phyloP scores from a whole-genome alignment of 2,888 invertebrate genomes.

The Lepidocyrtoides sp. region DNA sequence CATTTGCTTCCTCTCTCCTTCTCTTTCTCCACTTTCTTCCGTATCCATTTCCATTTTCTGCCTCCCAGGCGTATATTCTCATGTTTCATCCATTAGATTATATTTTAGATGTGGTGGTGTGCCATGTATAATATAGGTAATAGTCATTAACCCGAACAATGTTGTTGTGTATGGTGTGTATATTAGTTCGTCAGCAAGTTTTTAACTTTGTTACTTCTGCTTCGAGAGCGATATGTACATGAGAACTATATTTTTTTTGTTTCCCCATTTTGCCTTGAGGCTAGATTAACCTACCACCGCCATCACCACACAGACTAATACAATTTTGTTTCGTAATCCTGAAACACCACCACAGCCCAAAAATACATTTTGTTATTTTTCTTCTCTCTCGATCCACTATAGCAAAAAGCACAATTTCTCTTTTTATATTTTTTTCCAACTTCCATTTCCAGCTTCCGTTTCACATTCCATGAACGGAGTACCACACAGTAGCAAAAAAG shows the following conservation, averaged over 20 bases:
- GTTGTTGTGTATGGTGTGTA: not conserved
- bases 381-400: slow-evolving; percentile 8
- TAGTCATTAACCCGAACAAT: slow-evolving; percentile 1
- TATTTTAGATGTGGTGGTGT: not conserved
- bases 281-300: not conserved
- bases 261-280: not conserved
- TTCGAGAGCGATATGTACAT: not conserved
- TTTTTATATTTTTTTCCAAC: not conserved
- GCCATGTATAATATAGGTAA: no score
- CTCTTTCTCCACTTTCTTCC: not conserved
- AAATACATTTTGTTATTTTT: not conserved
- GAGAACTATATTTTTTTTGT: not conserved
- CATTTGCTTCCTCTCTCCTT: not conserved
- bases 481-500: not conserved
- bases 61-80: not conserved
- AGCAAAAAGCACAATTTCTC: not conserved
- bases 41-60: not conserved
- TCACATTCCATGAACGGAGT: slow-evolving; percentile 5
- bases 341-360: not conserved
- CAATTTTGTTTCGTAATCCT: slow-evolving; percentile 2
- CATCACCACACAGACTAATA: not conserved
- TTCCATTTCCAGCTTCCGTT: slow-evolving; percentile 49
- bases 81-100: not conserved
- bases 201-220: slow-evolving; percentile 2
- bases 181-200: not conserved